A percentile compares a stretch with the other conserved stretches of the same genome.
These are phyloP conservation scores for Novumbra hubbsi DNA, from an alignment of 2,797 vertebrate genomes.

Conservation along the genomic window DNA sequence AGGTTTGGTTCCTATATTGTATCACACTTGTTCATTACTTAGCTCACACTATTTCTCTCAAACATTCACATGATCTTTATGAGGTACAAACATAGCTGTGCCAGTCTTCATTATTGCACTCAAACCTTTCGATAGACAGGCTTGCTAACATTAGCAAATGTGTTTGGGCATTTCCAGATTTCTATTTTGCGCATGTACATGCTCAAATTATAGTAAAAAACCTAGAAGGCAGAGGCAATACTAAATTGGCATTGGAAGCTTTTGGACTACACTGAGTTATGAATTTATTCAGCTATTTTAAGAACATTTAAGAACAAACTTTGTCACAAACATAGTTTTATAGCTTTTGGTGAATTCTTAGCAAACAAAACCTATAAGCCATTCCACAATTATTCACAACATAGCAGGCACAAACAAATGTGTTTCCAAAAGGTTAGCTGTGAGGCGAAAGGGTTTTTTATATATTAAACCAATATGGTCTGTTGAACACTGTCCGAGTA, in stretches of 20 bases:
- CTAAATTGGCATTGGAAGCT: conserved; percentile 45
- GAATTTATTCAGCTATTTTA: conserved; percentile 21
- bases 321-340: conserved; percentile 7
- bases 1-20: conserved; percentile 5
- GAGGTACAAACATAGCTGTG: conserved; percentile 22
- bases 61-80: conserved; percentile 19
- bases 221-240: conserved; percentile 49
- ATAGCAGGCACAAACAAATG: conserved; percentile 18
- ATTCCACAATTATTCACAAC: conserved; percentile 12
- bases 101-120: conserved; percentile 16
- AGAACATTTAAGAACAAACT: conserved; percentile 16
- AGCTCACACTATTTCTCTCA: conserved; percentile 17
- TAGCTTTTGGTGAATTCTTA: conserved; percentile 14
- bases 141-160: conserved; percentile 12
- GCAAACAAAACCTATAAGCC: not conserved
- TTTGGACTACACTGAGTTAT: conserved; percentile 26
- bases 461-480: conserved; percentile 26
- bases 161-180: conserved; percentile 21
- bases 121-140: conserved; percentile 27
- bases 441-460: conserved; percentile 23
- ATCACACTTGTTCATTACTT: conserved; percentile 10
- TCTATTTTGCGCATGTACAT: conserved; percentile 25
- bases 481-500: conserved; percentile 19
- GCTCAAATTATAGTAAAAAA: conserved; percentile 23
- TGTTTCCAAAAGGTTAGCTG: conserved; percentile 16